Percentiles rank a stretch among this genome's conserved stretches.
Evolutionary conservation across 2,113 vertebrate species (phyloP).

Genomic region (Telmatochromis sp.): DNA sequence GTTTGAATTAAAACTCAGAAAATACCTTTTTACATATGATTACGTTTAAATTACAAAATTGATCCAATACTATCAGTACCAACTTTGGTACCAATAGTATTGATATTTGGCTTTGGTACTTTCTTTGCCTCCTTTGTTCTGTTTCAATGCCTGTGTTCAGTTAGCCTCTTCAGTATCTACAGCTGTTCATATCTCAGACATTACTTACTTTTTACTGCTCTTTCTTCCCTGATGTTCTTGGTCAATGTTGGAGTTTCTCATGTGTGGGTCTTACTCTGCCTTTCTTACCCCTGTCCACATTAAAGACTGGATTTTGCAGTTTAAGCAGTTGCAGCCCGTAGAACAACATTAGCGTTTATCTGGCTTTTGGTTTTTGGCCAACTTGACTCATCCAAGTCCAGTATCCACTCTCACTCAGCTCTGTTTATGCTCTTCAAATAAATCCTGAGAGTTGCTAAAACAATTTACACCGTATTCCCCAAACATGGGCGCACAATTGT

Average conservation of each 20-base stretch:
- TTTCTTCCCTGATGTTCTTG: not conserved
- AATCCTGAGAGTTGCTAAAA: fast-evolving
- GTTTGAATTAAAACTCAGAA: not conserved
- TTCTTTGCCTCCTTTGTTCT: not conserved
- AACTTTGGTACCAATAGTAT: fast-evolving
- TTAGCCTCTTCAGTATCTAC: not conserved
- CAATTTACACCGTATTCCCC: fast-evolving
- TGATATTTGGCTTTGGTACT: not conserved
- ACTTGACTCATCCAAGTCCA: not conserved
- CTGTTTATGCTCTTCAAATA: not conserved
- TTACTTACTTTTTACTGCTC: not conserved
- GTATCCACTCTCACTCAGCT: not conserved
- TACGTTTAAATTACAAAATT: not conserved
- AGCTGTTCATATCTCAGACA: not conserved
- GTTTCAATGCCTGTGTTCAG: not conserved
- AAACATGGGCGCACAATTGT: not conserved
- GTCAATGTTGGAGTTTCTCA: not conserved
- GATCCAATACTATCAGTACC: not conserved
- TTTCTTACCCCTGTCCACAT: not conserved
- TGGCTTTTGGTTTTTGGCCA: not conserved
- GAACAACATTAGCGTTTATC: not conserved
- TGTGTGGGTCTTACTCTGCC: not conserved
- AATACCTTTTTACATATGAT: fast-evolving
- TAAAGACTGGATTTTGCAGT: not conserved
- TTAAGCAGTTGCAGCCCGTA: fast-evolving